Evolutionary conservation across 2,888 invertebrate species (phyloP), one percentile per base, ranked within the genome.

Genomic region (Sesia apiformis): DNA sequence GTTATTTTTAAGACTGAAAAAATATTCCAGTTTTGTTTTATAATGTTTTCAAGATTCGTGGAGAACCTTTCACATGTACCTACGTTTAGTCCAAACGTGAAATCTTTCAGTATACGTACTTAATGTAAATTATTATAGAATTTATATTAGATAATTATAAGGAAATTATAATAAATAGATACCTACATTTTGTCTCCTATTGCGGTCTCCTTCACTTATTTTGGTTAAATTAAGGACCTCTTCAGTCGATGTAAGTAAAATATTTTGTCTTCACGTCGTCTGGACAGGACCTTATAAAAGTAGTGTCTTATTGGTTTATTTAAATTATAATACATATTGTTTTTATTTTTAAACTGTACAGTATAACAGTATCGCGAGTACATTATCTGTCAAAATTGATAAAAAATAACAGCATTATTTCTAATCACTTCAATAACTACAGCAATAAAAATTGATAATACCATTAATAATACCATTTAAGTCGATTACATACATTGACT

Each of bases 41-140:
- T 64, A 61, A 78, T 76, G 69, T 72, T 74, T 69, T 66, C 63
- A 66, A 66, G 64, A 69, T 76, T 73, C 69, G 74, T 77, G 76
- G 67, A 70, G 66, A 66, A 70, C 70, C 64, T 70, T 75, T 78
- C 78, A 73, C 78, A 78, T 71, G 84, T 84, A 84, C 78, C 81
- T 84, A 76, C 39, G 80, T 79, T 81, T 84, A 85, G 84, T 85
- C 83, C 84, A 84, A 84, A 74, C 72, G 82, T 84, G 80, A 85
- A 87, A 82, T 85, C 76, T 86, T 87, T 89, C 89, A 81, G 89
- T 89, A 89, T 89, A 89, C 89, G 89, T 89, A 89, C 89, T 89
- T 89, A 89, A 87, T 88, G 82, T 88, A 88, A 88, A 85, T 82
- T 85, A 79, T 72, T 73, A 85, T 86, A 89, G 86, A 89, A 84